phyloP scores from a whole-genome alignment of 2,888 invertebrate genomes.

The Limnephilus marmoratus region DNA sequence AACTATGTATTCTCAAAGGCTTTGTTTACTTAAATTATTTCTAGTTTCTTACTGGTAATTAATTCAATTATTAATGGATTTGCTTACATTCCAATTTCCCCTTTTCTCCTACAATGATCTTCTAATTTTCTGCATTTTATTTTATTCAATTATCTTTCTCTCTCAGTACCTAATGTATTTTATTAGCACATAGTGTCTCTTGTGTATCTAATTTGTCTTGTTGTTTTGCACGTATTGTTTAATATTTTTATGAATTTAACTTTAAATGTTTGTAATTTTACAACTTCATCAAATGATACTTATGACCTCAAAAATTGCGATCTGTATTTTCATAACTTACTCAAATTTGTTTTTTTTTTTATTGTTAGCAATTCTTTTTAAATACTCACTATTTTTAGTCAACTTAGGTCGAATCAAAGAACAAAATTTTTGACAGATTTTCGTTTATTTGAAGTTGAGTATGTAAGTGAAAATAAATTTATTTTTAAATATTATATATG shows the following conservation, averaged over 20 bases:
- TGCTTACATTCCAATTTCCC: background rate
- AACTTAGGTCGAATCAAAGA: background rate
- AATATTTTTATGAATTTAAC: background rate
- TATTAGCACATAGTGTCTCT: background rate
- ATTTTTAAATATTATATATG: background rate
- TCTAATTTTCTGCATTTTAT: background rate
- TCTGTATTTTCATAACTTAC: background rate
- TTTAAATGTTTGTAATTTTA: background rate
- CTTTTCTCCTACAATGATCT: background rate
- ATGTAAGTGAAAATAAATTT: background rate
- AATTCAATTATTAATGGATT: background rate
- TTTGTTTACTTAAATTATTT: constrained; percentile 12
- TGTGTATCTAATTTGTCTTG: background rate
- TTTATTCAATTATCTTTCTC: background rate
- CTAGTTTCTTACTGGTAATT: background rate
- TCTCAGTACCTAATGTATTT: background rate
- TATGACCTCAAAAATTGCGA: background rate
- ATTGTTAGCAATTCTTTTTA: background rate
- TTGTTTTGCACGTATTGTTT: background rate
- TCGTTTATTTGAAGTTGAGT: background rate
- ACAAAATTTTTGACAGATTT: background rate
- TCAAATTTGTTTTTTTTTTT: background rate
- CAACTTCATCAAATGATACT: background rate
- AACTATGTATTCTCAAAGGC: background rate
- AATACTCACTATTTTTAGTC: background rate